phyloP scores from a whole-genome alignment of 1,140 invertebrate genomes.

The Drosophila asahinai region DNA sequence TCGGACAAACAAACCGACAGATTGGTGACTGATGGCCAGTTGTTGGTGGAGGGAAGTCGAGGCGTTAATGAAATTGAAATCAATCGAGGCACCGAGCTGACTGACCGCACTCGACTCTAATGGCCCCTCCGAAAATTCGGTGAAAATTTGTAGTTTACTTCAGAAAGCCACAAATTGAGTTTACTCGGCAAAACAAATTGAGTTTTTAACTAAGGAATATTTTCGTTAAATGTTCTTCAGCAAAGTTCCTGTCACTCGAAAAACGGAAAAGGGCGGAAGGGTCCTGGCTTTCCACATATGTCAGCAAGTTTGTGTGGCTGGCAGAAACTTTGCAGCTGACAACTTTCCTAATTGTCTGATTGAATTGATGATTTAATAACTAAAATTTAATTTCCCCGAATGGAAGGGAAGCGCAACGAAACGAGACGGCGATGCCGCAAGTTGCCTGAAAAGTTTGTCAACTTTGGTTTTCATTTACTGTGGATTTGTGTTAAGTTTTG shows the following conservation, averaged over 20 bases:
- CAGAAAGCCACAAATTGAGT: conserved; percentile 54
- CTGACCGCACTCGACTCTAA: conserved; percentile 32
- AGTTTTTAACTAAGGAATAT: conserved; percentile 60
- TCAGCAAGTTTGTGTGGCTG: conserved; percentile 69
- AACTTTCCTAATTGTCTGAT: conserved; percentile 84
- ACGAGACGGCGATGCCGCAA: conserved; percentile 4
- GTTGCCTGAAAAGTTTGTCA: conserved; percentile 57
- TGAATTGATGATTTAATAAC: conserved; percentile 85
- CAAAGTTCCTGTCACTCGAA: conserved; percentile 49
- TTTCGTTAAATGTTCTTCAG: conserved; percentile 53
- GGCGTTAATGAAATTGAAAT: conserved; percentile 81
- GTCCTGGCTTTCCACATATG: conserved; percentile 64
- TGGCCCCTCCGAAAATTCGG: conserved; percentile 2
- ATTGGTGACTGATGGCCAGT: conserved; percentile 13
- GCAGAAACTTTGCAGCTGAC: conserved; percentile 61
- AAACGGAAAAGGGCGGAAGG: conserved; percentile 9
- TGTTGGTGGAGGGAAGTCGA: conserved; percentile 4
- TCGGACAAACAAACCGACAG: conserved; percentile 48
- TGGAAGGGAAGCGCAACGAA: conserved; percentile 14
- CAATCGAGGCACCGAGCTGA: conserved; percentile 42
- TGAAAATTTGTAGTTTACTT: conserved; percentile 31
- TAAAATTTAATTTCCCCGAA: conserved; percentile 75
- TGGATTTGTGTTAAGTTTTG: conserved; percentile 68
- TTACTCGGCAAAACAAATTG: conserved; percentile 56
- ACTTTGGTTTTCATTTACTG: conserved; percentile 65